Conservation (phyloP, 2,888 invertebrate genomes). For the Machimus atricapillus region DNA sequence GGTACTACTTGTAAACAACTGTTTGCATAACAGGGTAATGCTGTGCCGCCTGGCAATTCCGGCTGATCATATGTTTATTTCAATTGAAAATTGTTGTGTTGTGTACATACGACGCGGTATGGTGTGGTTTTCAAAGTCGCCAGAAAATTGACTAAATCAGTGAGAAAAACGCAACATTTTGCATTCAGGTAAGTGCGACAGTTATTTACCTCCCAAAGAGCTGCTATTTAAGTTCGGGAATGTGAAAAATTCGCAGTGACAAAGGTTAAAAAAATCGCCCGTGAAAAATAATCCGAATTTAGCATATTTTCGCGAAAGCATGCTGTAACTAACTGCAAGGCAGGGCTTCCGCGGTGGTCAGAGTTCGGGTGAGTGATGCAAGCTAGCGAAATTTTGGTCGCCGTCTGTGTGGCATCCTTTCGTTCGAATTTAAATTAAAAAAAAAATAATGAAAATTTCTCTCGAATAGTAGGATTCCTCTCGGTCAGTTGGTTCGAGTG, state of each 20-base stretch:
- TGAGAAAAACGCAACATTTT: constrained; percentile 17
- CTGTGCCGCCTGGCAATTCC: not conserved
- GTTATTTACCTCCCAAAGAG: not conserved
- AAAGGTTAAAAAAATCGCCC: not conserved
- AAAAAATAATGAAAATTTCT: not conserved
- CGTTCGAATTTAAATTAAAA: not conserved
- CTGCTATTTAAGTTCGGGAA: not conserved
- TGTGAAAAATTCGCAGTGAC: not conserved
- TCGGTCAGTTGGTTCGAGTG: not conserved
- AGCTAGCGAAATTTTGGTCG: not conserved
- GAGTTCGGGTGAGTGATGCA: not conserved
- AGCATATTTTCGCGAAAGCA: constrained; percentile 34
- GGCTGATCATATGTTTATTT: constrained; percentile 29
- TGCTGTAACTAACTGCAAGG: constrained; percentile 23
- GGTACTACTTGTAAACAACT: constrained; percentile 1
- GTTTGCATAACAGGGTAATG: constrained; percentile 25
- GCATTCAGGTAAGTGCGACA: not conserved
- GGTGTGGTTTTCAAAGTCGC: constrained; percentile 30
- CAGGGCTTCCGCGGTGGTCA: not conserved
- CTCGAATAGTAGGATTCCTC: not conserved
- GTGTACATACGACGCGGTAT: constrained; percentile 40
- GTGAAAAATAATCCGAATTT: constrained; percentile 26
- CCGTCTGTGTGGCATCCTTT: not conserved
- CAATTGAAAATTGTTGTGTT: constrained; percentile 33
- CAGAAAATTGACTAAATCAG: constrained; percentile 27